Evolutionary conservation across 2,797 vertebrate species (phyloP), one percentile per base, ranked within the genome.

Genomic region (Prunella strophiata): DNA sequence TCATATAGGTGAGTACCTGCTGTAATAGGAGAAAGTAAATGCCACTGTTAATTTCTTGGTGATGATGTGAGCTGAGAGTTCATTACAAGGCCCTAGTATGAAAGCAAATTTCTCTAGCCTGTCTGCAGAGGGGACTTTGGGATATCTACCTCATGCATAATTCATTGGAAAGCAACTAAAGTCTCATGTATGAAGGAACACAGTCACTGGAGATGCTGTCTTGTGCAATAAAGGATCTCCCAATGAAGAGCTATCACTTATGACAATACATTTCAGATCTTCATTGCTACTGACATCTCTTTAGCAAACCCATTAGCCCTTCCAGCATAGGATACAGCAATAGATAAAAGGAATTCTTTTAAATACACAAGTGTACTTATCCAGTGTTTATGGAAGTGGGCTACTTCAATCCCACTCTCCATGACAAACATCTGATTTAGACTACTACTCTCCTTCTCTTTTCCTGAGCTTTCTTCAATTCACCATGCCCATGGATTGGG

Each of bases 211-310:
- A 86, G 42, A 42, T 48, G 47, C 21, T 94, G 93, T 93, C 74
- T 62, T 68, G 38, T 73, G 55, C 87, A 95, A 94, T 86, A 88
- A 75, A 81, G 71, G 26, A 72, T 89, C 85, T 55, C 9, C 10
- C 2, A 1, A 30, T 65, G 73, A 90, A 85, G 32, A 70, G 21
- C 58, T 91, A 84, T 75, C 66, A 72, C 29, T 85, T 80, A 84
- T 70, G 76, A 88, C 76, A 91, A 55, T 48, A 34, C 2, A 2
- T 1, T 73, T 86, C 71, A 86, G 67, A 63, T 55, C 5, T 75
- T 67, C 81, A 86, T 87, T 87, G n/a, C n/a, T 87, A 30, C 67
- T 87, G 91, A 89, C 40, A 55, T 52, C 20, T 88, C 58, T 91
- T 93, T 80, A 90, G 27, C 40, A 75, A 84, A 86, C 4, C 32